Percentiles rank a stretch among this genome's conserved stretches.
Conservation (phyloP, 92 coral and sea anemone genomes). For the Zoanthus sansibaricus region DNA sequence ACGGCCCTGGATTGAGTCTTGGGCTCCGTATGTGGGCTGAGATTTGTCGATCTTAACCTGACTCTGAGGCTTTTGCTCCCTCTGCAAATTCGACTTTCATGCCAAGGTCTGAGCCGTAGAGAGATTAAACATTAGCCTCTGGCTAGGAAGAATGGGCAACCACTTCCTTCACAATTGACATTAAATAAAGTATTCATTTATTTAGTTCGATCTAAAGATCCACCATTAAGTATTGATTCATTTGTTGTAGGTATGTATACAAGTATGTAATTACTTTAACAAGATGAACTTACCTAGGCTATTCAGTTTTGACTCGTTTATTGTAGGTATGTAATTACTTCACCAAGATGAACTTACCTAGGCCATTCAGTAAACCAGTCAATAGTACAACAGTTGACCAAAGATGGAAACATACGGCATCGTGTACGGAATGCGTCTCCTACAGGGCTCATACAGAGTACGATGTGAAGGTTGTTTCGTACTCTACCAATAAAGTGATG, state of each 20-base stretch:
- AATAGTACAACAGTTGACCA: conserved; percentile 97
- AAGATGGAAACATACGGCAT: conserved; percentile 97
- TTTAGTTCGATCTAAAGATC: too few species aligned
- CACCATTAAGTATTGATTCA: neutral
- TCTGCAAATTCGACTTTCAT: too few species aligned
- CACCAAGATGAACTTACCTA: conserved; percentile 59
- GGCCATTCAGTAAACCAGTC: conserved; percentile 99
- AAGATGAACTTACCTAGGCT: conserved; percentile 85
- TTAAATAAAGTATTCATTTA: too few species aligned
- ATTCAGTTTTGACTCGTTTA: conserved; percentile 60
- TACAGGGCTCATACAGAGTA: conserved; percentile 98
- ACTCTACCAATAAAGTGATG: conserved; percentile 94
- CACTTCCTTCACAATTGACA: too few species aligned
- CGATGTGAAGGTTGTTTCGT: conserved; percentile 96
- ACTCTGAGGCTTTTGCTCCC: too few species aligned
- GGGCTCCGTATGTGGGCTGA: too few species aligned
- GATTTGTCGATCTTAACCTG: too few species aligned
- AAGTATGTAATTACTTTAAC: neutral
- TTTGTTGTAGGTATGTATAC: neutral
- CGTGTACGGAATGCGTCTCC: conserved; percentile 99
- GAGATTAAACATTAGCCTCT: too few species aligned
- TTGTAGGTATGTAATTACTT: neutral
- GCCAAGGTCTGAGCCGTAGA: too few species aligned
- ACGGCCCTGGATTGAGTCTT: too few species aligned
- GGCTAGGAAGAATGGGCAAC: too few species aligned